phyloP scores from a whole-genome alignment of 2,888 invertebrate genomes.

The Coelogynopora nodosa region DNA sequence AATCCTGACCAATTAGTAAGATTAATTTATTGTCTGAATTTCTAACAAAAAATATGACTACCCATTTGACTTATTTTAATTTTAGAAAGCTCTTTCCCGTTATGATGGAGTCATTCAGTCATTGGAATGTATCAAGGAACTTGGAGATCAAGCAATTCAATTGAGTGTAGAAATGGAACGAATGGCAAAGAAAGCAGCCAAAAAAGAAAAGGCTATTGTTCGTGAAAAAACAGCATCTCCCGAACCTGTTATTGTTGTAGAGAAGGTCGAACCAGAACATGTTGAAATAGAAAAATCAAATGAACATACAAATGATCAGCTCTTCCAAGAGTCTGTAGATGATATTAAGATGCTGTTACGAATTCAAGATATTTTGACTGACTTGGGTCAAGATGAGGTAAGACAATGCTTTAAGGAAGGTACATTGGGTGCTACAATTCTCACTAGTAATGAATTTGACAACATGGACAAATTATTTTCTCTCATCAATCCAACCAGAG shows the following conservation, averaged over 20 bases:
- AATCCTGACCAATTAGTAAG: not conserved
- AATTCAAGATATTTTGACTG: not conserved
- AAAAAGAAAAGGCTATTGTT: not conserved
- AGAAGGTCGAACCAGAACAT: no score
- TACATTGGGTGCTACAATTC: not conserved
- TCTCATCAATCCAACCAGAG: not conserved
- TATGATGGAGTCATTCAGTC: not conserved
- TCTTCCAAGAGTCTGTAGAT: not conserved
- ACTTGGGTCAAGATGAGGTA: not conserved
- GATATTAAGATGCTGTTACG: not conserved
- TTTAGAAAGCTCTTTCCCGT: not conserved
- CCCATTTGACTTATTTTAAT: not conserved
- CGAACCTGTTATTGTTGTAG: not conserved
- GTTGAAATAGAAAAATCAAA: no score
- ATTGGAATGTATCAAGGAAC: not conserved
- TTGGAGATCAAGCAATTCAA: not conserved
- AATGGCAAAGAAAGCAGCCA: not conserved
- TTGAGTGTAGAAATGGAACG: not conserved
- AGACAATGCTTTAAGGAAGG: not conserved
- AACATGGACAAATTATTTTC: not conserved
- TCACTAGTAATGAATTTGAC: not conserved
- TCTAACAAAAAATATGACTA: no score
- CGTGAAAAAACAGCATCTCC: not conserved
- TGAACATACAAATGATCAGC: no score
- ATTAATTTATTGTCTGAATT: not conserved